A percentile compares a stretch with the other conserved stretches of the same genome.
These are phyloP conservation scores for Colletes latitarsis DNA, from an alignment of 1,140 invertebrate species.

Conservation along the genomic window DNA sequence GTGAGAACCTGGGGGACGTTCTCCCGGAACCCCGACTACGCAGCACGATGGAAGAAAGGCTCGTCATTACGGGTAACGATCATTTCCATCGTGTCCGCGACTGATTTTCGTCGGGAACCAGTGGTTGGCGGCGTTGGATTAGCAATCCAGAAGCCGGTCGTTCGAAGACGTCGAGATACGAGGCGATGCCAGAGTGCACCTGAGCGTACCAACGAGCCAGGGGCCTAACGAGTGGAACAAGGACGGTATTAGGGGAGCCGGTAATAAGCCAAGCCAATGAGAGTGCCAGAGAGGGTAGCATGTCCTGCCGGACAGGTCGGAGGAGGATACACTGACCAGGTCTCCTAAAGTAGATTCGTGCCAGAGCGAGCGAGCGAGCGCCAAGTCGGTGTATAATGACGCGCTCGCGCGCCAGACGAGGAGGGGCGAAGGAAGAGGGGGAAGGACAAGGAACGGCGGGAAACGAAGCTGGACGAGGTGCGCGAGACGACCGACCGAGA, in stretches of 20 bases:
- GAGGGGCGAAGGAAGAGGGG: conserved; percentile 36
- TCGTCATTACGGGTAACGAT: conserved; percentile 35
- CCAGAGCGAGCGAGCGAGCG: conserved; percentile 38
- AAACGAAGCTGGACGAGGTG: conserved; percentile 39
- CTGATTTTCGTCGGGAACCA: conserved; percentile 34
- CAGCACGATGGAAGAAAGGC: not conserved
- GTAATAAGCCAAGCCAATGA: conserved; percentile 73
- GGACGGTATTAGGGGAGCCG: conserved; percentile 73
- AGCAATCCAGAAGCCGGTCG: conserved; percentile 64
- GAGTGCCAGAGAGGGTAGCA: conserved; percentile 57
- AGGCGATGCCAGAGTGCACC: conserved; percentile 71
- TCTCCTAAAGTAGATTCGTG: conserved; percentile 79
- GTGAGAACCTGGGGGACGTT: not conserved
- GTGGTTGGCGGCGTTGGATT: conserved; percentile 50
- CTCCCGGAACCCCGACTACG: not conserved
- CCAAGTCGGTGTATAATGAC: conserved; percentile 76
- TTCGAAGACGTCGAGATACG: conserved; percentile 55
- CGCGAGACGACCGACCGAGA: not conserved
- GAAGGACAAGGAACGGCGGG: conserved; percentile 22
- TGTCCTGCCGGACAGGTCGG: conserved; percentile 40
- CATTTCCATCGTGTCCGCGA: conserved; percentile 8
- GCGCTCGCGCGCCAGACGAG: conserved; percentile 62
- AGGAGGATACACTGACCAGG: conserved; percentile 60
- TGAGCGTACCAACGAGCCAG: conserved; percentile 73
- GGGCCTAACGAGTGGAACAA: conserved; percentile 73